These are phyloP conservation scores for Saguinus oedipus DNA, from an alignment of 2,797 vertebrate species.

Conservation along the genomic window DNA sequence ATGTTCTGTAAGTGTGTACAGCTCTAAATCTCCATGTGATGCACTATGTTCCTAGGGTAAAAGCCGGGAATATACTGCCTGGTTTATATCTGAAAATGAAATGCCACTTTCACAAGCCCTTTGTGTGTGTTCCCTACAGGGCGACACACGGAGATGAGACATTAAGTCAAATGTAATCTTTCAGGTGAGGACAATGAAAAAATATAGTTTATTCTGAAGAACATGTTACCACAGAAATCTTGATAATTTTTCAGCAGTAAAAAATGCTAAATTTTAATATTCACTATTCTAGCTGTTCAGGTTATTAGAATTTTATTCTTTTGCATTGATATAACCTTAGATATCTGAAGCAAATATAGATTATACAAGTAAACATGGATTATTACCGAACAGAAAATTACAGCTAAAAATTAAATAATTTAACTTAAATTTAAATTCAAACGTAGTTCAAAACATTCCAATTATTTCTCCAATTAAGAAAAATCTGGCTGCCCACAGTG, in stretches of 20 bases:
- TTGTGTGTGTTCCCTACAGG: background rate
- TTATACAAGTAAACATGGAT: background rate
- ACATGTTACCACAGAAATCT: background rate
- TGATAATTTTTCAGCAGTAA: background rate
- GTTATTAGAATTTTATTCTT: background rate
- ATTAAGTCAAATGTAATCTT: background rate
- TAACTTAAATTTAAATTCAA: background rate
- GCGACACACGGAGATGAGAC: background rate
- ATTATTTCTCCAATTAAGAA: conserved; percentile 26
- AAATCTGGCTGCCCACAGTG: background rate
- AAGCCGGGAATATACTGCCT: background rate
- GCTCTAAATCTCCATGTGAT: background rate
- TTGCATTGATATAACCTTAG: background rate
- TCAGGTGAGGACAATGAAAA: background rate
- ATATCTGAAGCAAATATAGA: background rate
- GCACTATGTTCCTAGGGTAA: background rate
- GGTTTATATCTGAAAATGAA: background rate
- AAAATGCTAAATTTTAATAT: background rate
- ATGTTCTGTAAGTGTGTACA: background rate
- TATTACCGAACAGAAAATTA: background rate
- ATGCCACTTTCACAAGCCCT: background rate
- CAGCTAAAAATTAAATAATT: background rate
- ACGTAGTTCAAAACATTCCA: background rate
- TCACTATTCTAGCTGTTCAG: background rate
- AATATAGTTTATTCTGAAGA: background rate